Conservation (phyloP, 2,888 invertebrate species). For the Cylloceria caligata region DNA sequence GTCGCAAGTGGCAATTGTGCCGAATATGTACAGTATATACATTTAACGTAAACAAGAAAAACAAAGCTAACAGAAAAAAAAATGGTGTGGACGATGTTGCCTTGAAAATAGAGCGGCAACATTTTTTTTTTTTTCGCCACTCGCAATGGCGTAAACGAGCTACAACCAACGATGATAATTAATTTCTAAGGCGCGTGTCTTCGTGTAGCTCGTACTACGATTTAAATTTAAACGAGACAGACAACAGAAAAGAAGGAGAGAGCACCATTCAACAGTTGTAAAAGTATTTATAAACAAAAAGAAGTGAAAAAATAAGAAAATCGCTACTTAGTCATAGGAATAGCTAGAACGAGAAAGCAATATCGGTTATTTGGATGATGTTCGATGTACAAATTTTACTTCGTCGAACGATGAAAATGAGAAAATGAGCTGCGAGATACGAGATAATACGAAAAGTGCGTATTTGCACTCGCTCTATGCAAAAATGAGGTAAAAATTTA, state of each 20-base stretch:
- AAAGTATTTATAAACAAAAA: slow-evolving; percentile 65
- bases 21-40: slow-evolving; percentile 76
- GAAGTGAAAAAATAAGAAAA: slow-evolving; percentile 19
- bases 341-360: slow-evolving; percentile 56
- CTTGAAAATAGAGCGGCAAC: slow-evolving; percentile 12
- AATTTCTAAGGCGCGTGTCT: slow-evolving; percentile 39
- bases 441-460: slow-evolving; percentile 15
- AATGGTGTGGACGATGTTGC: slow-evolving; percentile 30
- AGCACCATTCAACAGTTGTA: slow-evolving; percentile 71
- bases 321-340: slow-evolving; percentile 61
- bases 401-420: slow-evolving; percentile 16
- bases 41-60: slow-evolving; percentile 63
- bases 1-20: slow-evolving; percentile 67
- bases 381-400: slow-evolving; percentile 24
- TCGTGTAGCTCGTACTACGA: slow-evolving; percentile 66
- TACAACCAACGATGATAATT: slow-evolving; percentile 2
- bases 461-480: slow-evolving; percentile 40
- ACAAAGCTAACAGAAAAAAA: slow-evolving; percentile 14
- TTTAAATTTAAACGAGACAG: slow-evolving; percentile 53
- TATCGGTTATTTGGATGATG: slow-evolving; percentile 57
- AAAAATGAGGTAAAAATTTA: slow-evolving; percentile 9
- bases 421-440: slow-evolving; percentile 14
- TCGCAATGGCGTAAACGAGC: slow-evolving; percentile 1
- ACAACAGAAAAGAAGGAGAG: slow-evolving; percentile 23
- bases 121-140: background rate